Conservation (phyloP, 2,888 invertebrate genomes). For the Ophion costatus region DNA sequence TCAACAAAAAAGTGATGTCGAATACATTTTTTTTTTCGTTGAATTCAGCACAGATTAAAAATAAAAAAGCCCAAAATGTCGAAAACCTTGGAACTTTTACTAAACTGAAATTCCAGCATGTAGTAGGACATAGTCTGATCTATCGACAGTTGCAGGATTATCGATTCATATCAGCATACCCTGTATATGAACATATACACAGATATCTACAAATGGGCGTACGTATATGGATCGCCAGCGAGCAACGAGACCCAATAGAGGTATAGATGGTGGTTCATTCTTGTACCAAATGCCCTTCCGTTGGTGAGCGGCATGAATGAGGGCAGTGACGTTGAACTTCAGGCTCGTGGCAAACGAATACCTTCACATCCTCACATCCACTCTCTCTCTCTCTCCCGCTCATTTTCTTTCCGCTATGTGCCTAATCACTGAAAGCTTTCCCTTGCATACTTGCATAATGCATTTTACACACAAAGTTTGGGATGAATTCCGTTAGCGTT, state of each 20-base stretch:
- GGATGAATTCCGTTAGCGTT: not conserved
- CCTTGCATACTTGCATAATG: not conserved
- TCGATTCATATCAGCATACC: too few species aligned
- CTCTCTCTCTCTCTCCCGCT: not conserved
- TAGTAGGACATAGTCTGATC: too few species aligned
- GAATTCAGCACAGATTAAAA: too few species aligned
- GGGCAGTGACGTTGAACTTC: not conserved
- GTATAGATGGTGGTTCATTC: not conserved
- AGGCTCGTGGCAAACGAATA: not conserved
- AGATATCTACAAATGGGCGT: too few species aligned
- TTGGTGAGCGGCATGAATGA: not conserved
- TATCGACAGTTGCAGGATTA: too few species aligned
- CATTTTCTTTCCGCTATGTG: constrained; percentile 10
- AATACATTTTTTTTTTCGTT: too few species aligned
- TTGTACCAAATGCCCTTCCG: constrained; percentile 3
- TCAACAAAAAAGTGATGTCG: too few species aligned
- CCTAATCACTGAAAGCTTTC: constrained; percentile 41
- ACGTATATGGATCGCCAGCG: not conserved
- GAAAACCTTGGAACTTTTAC: too few species aligned
- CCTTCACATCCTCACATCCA: too few species aligned
- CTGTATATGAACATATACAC: not conserved
- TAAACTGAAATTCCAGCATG: too few species aligned
- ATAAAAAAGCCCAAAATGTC: too few species aligned
- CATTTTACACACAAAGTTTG: constrained; percentile 15
- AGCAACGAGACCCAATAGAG: constrained; percentile 6